Evolutionary conservation across 2,113 vertebrate species (phyloP), one percentile per base, ranked within the genome.

Genomic region (Morone saxatilis): DNA sequence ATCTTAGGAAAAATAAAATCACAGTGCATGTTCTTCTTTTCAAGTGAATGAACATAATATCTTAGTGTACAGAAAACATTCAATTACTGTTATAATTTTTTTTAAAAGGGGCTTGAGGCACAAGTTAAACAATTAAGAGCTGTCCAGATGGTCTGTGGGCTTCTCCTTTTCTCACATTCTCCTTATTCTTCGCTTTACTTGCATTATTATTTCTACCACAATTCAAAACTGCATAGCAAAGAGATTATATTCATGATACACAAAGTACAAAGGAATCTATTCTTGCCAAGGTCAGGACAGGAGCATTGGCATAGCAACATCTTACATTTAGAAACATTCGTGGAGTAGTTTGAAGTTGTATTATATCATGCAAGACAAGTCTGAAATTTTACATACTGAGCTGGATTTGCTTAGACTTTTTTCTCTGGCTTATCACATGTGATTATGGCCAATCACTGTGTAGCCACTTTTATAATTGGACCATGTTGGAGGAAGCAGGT

Each of bases 231-330:
- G 20, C 38, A 36, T 61, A 20, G 47, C 19, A 54, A 65, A 72
- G 8, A 78, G 60, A 85, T 69, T 71, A 59, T 78, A 63, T 91
- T 85, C 80, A 79, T 57, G 41, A 51, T 56, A 31, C 51, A 7
- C 31, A 31, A 31, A 31, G 43, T 62, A 87, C 73, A 90, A 89
- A 83, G 50, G n/a, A 70, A 76, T 74, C 43, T 77, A 67, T 85
- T 87, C 47, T 50, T 65, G 16, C 72, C 73, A 41, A 51, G 76
- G 76, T 87, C 86, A 81, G 10, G 48, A 45, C 38, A 51, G 73
- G 25, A 71, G 31, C 72, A 70, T 67, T 11, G 14, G 63, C 81
- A 80, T 56, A 69, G 74, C 76, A 81, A 69, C 88, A 69, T 71
- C 60, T 85, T 76, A 70, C 25, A 84, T 84, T 76, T 71, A 61